phyloP scores from a whole-genome alignment of 2,113 vertebrate species.

The Galbula dea region DNA sequence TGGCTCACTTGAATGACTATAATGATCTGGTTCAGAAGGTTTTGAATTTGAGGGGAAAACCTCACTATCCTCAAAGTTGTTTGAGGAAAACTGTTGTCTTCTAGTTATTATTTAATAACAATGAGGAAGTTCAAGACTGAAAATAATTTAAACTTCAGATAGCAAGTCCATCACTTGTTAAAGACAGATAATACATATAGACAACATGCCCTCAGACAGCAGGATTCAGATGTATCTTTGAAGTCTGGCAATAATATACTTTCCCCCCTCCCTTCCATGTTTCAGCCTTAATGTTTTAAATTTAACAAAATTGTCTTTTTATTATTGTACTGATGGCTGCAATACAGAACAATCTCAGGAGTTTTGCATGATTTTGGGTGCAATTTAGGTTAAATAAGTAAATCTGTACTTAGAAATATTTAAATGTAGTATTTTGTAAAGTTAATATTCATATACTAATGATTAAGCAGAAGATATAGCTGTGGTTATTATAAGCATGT shows the following conservation, averaged over 20 bases:
- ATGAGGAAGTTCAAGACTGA: background rate
- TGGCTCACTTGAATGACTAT: background rate
- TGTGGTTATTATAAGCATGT: background rate
- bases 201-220: fast-evolving
- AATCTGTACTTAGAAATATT: background rate
- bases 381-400: background rate
- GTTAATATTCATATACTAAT: background rate
- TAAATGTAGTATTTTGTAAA: background rate
- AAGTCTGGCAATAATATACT: background rate
- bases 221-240: background rate
- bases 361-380: background rate
- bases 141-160: background rate
- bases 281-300: background rate
- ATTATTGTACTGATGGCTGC: background rate
- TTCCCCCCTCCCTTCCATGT: background rate
- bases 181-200: background rate
- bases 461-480: background rate
- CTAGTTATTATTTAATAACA: background rate
- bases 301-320: background rate
- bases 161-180: background rate
- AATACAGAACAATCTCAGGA: background rate
- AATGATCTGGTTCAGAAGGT: background rate
- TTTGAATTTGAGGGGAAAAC: background rate
- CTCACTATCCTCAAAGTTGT: background rate
- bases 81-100: background rate